Evolutionary conservation across 2,888 invertebrate genomes (phyloP).

Genomic region (Papilio demoleus): DNA sequence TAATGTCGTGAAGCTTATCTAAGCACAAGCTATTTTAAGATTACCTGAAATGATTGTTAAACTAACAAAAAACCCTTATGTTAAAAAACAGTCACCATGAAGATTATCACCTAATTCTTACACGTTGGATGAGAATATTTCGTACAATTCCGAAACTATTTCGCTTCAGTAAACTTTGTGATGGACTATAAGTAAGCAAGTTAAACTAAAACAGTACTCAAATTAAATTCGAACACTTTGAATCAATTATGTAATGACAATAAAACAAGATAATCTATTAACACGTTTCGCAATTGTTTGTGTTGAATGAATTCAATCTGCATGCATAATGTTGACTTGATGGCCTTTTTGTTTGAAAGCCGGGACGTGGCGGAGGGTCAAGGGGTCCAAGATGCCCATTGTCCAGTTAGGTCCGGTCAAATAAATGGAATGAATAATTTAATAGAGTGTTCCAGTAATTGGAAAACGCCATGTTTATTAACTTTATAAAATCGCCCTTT

Average conservation of each 20-base stretch:
- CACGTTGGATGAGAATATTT: no score
- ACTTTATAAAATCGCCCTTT: background rate
- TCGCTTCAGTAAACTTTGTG: no score
- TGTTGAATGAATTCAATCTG: slow-evolving; percentile 67
- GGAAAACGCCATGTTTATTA: slow-evolving; percentile 8
- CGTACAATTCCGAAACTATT: no score
- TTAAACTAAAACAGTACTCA: background rate
- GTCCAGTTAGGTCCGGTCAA: slow-evolving; percentile 64
- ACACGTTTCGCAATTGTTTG: slow-evolving; percentile 45
- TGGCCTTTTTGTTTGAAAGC: slow-evolving; percentile 66
- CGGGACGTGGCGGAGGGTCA: slow-evolving; percentile 48
- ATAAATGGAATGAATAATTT: slow-evolving; percentile 71
- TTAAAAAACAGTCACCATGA: no score
- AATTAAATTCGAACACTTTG: slow-evolving; percentile 45
- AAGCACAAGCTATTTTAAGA: no score
- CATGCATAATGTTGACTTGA: slow-evolving; percentile 70
- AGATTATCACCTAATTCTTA: no score
- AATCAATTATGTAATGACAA: slow-evolving; percentile 58
- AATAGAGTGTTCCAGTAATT: slow-evolving; percentile 51
- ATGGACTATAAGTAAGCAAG: no score
- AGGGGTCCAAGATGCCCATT: slow-evolving; percentile 59
- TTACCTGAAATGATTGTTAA: no score
- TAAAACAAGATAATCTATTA: slow-evolving; percentile 53
- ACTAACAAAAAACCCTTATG: no score
- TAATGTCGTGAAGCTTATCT: no score